Base-by-base conservation (phyloP, 2,888 invertebrate species). In the Amiota communis region DNA sequence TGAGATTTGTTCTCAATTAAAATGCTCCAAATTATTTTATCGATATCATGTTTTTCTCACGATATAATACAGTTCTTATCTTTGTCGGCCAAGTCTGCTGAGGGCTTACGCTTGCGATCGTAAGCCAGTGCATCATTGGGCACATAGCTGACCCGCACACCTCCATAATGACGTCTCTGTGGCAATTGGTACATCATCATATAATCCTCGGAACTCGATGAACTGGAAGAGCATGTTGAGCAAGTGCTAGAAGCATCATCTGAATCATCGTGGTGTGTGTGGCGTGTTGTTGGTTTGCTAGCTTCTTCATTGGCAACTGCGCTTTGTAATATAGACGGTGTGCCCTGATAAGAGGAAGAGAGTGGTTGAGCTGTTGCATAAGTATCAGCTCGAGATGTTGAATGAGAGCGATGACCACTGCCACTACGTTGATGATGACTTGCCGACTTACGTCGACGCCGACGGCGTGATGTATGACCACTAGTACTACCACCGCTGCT, bases 61-160 rank as follows among this genome's bases (percentile, higher is more conserved):
- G 96, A 96, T 88, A 96, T 93, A 82, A 95, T 93, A 90, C 96
- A 96, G 90, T 96, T 96, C 87, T 96, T 96, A 84, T 94, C 93
- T 85, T 93, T 93, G 74, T 90, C 90, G 36, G 87, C 86, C 49
- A 89, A 69, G 8, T 15, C 17, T 72, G 89, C 91, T 69, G 88
- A 84, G 71, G 88, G 91, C 79, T 94, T 91, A 72, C 94, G 92
- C 76, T 94, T 92, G 81, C 94, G 92, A 68, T 96, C 96, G 86
- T 94, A 94, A 73, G 96, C 96, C 68, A 97, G 92, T 8, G 96
- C 95, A 90, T 97, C 97, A 89, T 97, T 97, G 80, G 97, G 97
- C 78, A 97, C 97, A 90, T 97, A 98, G 11, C 97, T 96, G 83
- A 97, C 96, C 80, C 97, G 91, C 13, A 97, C 96, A 57, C 97